phyloP scores from a whole-genome alignment of 2,113 vertebrate genomes.

The Oreochromis niloticus region DNA sequence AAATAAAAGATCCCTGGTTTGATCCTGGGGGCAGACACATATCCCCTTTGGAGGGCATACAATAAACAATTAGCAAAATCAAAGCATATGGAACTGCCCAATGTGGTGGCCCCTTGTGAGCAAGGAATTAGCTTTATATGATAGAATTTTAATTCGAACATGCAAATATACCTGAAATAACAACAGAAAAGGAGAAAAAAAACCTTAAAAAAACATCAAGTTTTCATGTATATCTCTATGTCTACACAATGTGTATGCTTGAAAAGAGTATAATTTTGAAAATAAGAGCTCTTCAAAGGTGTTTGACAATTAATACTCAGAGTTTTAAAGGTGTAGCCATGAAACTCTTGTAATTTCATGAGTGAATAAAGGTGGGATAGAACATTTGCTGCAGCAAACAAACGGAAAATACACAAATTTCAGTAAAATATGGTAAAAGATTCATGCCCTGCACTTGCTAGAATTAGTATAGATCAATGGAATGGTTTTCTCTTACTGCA shows the following conservation, averaged over 20 bases:
- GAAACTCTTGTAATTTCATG: neutral
- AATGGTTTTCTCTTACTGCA: neutral
- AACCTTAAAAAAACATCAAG: too few species aligned
- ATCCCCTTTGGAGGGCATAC: neutral
- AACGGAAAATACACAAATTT: neutral
- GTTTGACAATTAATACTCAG: neutral
- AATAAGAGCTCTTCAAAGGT: neutral
- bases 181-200: too few species aligned
- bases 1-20: neutral
- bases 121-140: neutral
- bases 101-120: neutral
- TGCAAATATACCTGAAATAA: too few species aligned
- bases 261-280: neutral
- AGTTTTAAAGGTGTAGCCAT: neutral
- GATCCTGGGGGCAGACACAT: neutral
- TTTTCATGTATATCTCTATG: neutral
- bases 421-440: neutral
- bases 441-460: neutral
- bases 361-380: neutral
- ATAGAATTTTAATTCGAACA: too few species aligned
- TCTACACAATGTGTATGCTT: neutral
- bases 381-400: neutral
- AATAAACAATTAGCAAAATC: neutral
- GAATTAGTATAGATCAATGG: neutral
- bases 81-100: neutral